These are phyloP conservation scores for Psittacula derbiana DNA, from an alignment of 2,797 vertebrate genomes.

Conservation along the genomic window DNA sequence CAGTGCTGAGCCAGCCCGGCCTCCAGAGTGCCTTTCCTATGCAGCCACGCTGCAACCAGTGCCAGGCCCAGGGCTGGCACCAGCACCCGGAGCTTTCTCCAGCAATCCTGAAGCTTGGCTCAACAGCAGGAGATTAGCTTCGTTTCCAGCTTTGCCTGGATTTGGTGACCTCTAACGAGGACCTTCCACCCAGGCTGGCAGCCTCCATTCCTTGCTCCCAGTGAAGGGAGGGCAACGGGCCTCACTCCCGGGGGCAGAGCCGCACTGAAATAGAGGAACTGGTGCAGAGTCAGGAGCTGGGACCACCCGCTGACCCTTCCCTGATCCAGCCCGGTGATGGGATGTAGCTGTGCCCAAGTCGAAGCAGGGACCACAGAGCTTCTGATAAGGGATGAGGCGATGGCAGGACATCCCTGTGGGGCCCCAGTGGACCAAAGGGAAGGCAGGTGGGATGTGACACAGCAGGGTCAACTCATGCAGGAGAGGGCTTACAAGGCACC, in stretches of 20 bases:
- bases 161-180: not conserved
- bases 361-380: not conserved
- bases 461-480: fast-evolving
- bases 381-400: fast-evolving
- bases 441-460: fast-evolving
- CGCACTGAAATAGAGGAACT: fast-evolving
- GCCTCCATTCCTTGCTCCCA: fast-evolving
- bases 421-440: fast-evolving
- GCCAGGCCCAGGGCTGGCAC: not conserved
- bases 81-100: fast-evolving
- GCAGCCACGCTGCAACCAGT: fast-evolving
- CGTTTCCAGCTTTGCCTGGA: not conserved
- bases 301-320: not conserved
- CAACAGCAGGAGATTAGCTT: not conserved
- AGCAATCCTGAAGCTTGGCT: not conserved
- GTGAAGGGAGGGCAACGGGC: not conserved
- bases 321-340: fast-evolving
- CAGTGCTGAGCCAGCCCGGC: not conserved
- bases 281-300: not conserved
- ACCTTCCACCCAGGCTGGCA: not conserved
- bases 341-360: not conserved
- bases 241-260: not conserved
- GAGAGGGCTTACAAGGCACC: fast-evolving
- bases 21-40: not conserved
- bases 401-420: fast-evolving